Conservation (phyloP, 2,888 invertebrate species). For the Yponomeuta malinellus region DNA sequence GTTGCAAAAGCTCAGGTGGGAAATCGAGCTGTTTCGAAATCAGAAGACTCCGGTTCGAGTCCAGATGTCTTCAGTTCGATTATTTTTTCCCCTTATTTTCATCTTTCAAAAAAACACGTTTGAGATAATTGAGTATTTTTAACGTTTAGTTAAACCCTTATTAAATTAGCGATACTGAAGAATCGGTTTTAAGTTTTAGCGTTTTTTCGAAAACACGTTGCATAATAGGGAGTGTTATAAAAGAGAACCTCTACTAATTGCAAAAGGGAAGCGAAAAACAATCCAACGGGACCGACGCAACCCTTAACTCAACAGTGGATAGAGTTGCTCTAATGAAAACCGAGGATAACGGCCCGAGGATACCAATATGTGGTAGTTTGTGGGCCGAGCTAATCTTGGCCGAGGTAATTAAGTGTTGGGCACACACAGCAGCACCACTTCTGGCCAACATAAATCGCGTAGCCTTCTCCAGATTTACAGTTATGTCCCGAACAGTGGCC, state of each 20-base stretch:
- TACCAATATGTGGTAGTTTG: slow-evolving; percentile 4
- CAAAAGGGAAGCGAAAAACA: neutral
- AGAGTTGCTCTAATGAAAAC: slow-evolving; percentile 1
- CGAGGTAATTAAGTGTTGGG: slow-evolving; percentile 56
- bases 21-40: too few species aligned
- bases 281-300: neutral
- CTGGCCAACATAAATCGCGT: slow-evolving; percentile 49
- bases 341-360: neutral
- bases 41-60: too few species aligned
- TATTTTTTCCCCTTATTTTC: too few species aligned
- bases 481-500: slow-evolving; percentile 54
- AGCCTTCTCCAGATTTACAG: slow-evolving; percentile 68
- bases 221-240: neutral
- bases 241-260: neutral
- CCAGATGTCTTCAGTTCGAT: too few species aligned
- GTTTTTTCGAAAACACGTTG: too few species aligned
- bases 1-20: too few species aligned
- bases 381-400: slow-evolving; percentile 16
- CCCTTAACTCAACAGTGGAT: neutral
- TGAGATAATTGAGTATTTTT: too few species aligned
- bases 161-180: too few species aligned
- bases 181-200: too few species aligned
- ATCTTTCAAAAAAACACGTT: too few species aligned
- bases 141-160: too few species aligned
- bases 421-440: slow-evolving; percentile 40